Percentiles rank a stretch among this genome's conserved stretches.
phyloP scores from a whole-genome alignment of 2,113 vertebrate species.

The Labeo catla region DNA sequence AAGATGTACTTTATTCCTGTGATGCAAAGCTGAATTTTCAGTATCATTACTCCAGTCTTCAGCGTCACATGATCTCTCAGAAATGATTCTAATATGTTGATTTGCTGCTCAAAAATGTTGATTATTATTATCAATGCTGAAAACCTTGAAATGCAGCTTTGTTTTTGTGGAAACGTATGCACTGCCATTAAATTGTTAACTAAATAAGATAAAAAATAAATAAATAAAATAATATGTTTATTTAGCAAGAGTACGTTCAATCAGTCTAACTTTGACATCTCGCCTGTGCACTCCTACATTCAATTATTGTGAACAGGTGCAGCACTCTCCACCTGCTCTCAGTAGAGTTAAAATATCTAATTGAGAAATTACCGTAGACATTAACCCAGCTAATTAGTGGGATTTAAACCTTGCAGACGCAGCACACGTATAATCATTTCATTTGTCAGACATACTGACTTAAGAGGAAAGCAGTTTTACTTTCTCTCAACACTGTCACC shows the following conservation, averaged over 20 bases:
- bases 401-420: conserved; percentile 34
- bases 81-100: no score
- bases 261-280: conserved; percentile 16
- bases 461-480: neutral
- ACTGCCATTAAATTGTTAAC: no score
- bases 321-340: conserved; percentile 65
- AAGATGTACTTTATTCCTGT: neutral
- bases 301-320: conserved; percentile 77
- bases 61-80: no score
- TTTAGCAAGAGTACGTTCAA: neutral
- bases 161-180: no score
- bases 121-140: no score
- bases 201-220: no score
- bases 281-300: conserved; percentile 42
- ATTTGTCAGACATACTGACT: conserved; percentile 15
- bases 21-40: neutral
- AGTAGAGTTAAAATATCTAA: conserved; percentile 73
- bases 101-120: no score
- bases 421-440: conserved; percentile 13
- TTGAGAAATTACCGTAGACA: conserved; percentile 74
- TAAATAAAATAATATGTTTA: neutral
- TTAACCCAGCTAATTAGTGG: conserved; percentile 76
- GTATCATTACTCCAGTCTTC: no score
- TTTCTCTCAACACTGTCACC: neutral
- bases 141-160: no score